Evolutionary conservation across 2,113 vertebrate species (phyloP), one percentile per base, ranked within the genome.

Genomic region (Garra rufa): DNA sequence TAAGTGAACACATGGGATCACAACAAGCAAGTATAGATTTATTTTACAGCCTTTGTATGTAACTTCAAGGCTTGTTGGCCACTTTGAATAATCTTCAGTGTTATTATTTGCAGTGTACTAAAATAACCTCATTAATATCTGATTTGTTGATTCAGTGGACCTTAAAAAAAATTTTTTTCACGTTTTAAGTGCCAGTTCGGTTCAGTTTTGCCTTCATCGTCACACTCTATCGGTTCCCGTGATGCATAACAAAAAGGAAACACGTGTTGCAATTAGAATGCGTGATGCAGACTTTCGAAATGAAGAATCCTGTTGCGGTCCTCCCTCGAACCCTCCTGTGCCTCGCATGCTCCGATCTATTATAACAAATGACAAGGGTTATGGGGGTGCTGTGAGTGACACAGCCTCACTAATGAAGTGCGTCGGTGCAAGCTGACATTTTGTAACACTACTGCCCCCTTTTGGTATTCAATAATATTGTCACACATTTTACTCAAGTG

Each of bases 321-420:
- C 57, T 59, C 26, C 55, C 43, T 44, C 24, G 57, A 17, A 46
- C 14, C 82, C 73, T 61, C 50, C 61, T n/a, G 80, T 50, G 50
- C 80, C 13, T 52, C 80, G 44, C 57, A 69, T 63, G 85, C 63
- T 28, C 52, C 43, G 19, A 14, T n/a, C 65, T 52, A 41, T 38
- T 85, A 74, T 81, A 78, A 84, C 61, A 86, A 85, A 86, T 83
- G 26, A 65, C 73, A 78, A 9, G 24, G 46, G 65, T 78, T 43
- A 50, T 48, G 38, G 75, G 74, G 34, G 59, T 46, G 41, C n/a
- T 21, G 52, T 76, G 63, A 50, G 48, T 71, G 69, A 57, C 34
- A 75, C 26, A 46, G 24, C 17, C 19, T 67, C 77, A 13, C 11
- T 73, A 24, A 65, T 26, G 30, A 65, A 80, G 67, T 48, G 71